Evolutionary conservation across 2,888 invertebrate species (phyloP).

Genomic region (Erebia aethiops): DNA sequence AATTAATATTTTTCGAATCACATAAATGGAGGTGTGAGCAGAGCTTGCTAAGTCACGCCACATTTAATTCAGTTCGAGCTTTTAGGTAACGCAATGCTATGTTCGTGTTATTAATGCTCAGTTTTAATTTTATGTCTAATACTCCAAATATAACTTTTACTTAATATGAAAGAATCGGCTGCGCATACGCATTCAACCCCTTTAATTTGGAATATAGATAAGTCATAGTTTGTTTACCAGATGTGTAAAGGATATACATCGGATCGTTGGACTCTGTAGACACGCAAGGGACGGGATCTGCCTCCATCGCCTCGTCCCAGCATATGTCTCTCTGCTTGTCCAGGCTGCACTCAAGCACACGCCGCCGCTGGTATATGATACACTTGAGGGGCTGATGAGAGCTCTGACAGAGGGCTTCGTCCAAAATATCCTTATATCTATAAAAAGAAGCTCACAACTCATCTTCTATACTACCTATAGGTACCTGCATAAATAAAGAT

Average conservation of each 20-base stretch:
- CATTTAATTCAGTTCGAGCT: too few species aligned
- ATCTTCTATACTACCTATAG: too few species aligned
- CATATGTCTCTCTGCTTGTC: conserved; percentile 87
- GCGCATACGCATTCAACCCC: too few species aligned
- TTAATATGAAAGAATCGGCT: too few species aligned
- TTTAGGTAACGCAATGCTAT: too few species aligned
- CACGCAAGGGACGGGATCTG: conserved; percentile 90
- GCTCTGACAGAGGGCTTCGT: conserved; percentile 90
- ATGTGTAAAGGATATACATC: conserved; percentile 95
- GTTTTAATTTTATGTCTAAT: too few species aligned
- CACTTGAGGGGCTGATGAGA: conserved; percentile 89
- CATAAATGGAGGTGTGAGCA: too few species aligned
- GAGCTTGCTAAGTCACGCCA: too few species aligned
- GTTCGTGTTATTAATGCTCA: too few species aligned
- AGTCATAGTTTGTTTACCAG: conserved; percentile 77
- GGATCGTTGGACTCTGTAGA: conserved; percentile 95
- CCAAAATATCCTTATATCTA: conserved; percentile 91
- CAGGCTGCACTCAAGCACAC: conserved; percentile 85
- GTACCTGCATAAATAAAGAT: too few species aligned
- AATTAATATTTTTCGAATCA: background rate
- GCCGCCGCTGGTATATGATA: conserved; percentile 91
- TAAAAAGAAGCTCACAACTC: conserved; percentile 31
- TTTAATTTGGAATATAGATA: too few species aligned
- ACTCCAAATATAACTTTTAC: too few species aligned
- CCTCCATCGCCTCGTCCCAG: conserved; percentile 89